Evolutionary conservation across 1,140 invertebrate species (phyloP), one percentile per base, ranked within the genome.

Genomic region (Asbolus verrucosus): DNA sequence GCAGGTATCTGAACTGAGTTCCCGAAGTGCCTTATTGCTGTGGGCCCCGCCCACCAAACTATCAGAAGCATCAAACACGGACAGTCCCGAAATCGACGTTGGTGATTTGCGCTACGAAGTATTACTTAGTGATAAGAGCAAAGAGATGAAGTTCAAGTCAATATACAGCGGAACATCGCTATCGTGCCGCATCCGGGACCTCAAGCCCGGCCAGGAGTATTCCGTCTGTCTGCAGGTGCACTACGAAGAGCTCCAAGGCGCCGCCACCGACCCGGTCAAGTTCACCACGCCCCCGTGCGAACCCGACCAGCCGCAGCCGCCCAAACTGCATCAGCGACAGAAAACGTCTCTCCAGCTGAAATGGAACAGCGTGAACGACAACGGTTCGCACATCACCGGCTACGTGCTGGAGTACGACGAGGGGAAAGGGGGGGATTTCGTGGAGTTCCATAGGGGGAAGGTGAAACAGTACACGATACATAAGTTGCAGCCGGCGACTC

Each of bases 391-490:
- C 74, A 88, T 96, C 54, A 85, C 84, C 14, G 87, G 90, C 69
- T 96, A 94, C 82, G 79, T 91, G 19, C 81, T 96, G 31, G 92
- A 95, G 82, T 91, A 88, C 81, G 91, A 94, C 80, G 87, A 91
- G 75, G 91, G 89, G 2, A 85, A 83, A 81, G 85, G 85, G 1
- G 84, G 86, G 1, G 82, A 85, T 61, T 95, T 91, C 82, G 84
- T 84, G 0, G 93, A 94, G 79, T 81, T 91, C 27, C 89, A 88
- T 76, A 87, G 86, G 69, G 85, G 86, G 71, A 85, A 85, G 70
- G 87, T 87, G 21, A 90, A 91, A 71, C 91, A 93, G 76, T 91
- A 88, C 81, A 88, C 88, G 68, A 85, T 87, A 70, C 91, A 14
- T 87, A 91, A 63, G 92, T 90, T 30, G 82, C 87, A 74, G 69